Evolutionary conservation across 2,113 vertebrate species (phyloP).

Genomic region (Corythornis madagascariensis): DNA sequence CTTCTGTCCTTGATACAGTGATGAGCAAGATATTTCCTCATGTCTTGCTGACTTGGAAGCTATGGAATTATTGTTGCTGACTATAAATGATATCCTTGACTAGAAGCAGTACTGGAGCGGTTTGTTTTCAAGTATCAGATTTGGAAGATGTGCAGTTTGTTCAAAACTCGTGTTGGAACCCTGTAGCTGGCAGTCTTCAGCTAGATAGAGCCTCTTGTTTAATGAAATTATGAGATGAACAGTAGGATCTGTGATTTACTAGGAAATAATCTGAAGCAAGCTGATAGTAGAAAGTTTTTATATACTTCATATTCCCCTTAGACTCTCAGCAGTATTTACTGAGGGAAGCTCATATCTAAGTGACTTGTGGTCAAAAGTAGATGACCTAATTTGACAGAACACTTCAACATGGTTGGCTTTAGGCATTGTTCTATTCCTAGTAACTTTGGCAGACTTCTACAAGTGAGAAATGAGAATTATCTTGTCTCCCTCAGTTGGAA

Average conservation of each 20-base stretch:
- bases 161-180: background rate
- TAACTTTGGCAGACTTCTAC: background rate
- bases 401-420: fast-evolving
- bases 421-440: background rate
- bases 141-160: background rate
- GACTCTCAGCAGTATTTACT: background rate
- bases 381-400: background rate
- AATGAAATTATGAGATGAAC: background rate
- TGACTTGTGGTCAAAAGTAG: background rate
- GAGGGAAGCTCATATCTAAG: background rate
- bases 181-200: background rate
- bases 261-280: background rate
- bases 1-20: constrained; percentile 24
- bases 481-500: background rate
- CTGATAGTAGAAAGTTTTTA: background rate
- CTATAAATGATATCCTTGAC: background rate
- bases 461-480: background rate
- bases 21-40: background rate
- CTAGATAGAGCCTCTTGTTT: background rate
- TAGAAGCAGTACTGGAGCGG: background rate
- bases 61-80: background rate
- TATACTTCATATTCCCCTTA: background rate
- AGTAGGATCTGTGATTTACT: background rate
- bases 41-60: background rate
- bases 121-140: background rate